A percentile compares a stretch with the other conserved stretches of the same genome.
phyloP scores from a whole-genome alignment of 2,888 invertebrate species.

The Heteromyza rotundicornis region DNA sequence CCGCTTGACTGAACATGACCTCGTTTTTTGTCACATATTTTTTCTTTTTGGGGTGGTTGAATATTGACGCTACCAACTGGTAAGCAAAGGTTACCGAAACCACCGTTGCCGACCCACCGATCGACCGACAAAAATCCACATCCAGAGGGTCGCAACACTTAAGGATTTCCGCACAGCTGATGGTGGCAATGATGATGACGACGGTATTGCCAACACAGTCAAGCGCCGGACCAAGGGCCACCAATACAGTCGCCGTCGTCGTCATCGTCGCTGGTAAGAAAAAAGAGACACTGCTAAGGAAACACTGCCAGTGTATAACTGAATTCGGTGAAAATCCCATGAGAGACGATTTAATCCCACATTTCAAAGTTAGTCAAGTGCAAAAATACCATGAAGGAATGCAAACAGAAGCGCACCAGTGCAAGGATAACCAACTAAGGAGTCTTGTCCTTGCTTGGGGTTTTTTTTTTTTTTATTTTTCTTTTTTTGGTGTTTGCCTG shows the following conservation, averaged over 20 bases:
- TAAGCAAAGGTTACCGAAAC: conserved; percentile 12
- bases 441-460: conserved; percentile 21
- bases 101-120: conserved; percentile 4
- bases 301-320: conserved; percentile 47
- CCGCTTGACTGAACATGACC: conserved; percentile 21
- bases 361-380: conserved; percentile 60
- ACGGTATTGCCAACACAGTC: neutral
- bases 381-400: conserved; percentile 57
- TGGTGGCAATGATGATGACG: neutral
- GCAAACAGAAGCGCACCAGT: conserved; percentile 47
- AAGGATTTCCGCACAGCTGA: neutral
- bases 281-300: neutral
- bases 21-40: neutral
- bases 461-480: conserved; percentile 21
- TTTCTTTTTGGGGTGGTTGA: neutral
- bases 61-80: neutral
- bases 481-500: neutral
- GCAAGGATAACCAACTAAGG: neutral
- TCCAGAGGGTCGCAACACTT: conserved; percentile 8
- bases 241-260: neutral
- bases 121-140: no score
- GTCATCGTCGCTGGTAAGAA: neutral
- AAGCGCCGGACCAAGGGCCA: no score
- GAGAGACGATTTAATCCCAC: conserved; percentile 59
- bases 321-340: conserved; percentile 57